Conservation (phyloP, 2,797 vertebrate genomes). For the Lagodon rhomboides region DNA sequence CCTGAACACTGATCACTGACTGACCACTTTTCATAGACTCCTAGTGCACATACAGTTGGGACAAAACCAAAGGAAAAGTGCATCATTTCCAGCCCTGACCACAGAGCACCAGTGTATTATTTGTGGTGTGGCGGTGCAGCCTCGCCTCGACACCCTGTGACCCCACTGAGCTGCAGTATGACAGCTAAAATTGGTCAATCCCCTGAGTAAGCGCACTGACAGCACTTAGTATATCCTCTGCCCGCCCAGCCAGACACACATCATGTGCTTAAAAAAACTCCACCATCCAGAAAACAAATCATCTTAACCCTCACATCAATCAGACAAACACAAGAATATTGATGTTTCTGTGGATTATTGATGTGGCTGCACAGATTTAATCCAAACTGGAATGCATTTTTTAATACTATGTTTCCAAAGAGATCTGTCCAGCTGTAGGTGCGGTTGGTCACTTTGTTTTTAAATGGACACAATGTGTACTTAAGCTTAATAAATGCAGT, state of each 20-base stretch:
- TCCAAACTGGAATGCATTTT: not conserved
- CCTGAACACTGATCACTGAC: not conserved
- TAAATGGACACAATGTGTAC: not conserved
- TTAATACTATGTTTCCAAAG: too few relatives aligned
- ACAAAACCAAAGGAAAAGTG: not conserved
- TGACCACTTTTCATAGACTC: not conserved
- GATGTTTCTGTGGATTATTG: not conserved
- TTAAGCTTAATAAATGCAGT: not conserved
- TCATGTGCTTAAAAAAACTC: conserved; percentile 6
- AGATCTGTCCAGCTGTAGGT: not conserved
- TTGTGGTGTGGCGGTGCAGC: conserved; percentile 12
- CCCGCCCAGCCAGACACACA: not conserved
- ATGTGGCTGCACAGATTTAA: not conserved
- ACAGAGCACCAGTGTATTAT: not conserved
- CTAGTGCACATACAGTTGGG: too few relatives aligned
- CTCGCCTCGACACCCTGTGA: conserved; percentile 26
- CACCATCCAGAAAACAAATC: conserved; percentile 13
- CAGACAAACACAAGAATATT: not conserved
- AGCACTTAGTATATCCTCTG: conserved; percentile 24
- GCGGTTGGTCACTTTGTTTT: not conserved
- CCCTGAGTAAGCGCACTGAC: conserved; percentile 37
- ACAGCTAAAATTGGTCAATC: conserved; percentile 53
- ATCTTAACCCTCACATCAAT: not conserved
- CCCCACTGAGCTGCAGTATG: conserved; percentile 48
- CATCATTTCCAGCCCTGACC: conserved; percentile 24